Base-by-base conservation (phyloP, 92 coral and sea anemone species). In the Blastomussa wellsi region DNA sequence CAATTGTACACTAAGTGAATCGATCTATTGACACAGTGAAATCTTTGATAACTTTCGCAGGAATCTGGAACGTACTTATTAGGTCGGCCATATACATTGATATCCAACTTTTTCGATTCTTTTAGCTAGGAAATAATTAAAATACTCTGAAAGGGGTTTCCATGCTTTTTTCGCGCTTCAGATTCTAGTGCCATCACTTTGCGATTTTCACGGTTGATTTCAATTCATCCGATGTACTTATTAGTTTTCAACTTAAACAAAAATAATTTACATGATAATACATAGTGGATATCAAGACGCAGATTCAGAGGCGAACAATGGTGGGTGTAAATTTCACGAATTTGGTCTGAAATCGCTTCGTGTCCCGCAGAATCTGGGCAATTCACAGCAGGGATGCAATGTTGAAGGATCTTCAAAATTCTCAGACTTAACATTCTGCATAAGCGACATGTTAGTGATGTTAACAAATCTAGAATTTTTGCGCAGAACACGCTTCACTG, bases 201-300 rank as follows among this genome's bases (percentile, higher is more conserved):
- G 66, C 32, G 7, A 8, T 14, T 22, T 44, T 36, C 55, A 64
- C 19, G 51, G 84, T 20, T 80, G 84, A 42, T 47, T 80, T 44
- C n/a, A n/a, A n/a, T n/a, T n/a, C 62, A 65, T 19, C 24, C 28
- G n/a, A 60, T 24, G 33, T 19, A 65, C 24, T 4, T 26, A 80
- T 66, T 2, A 42, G 37, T 29, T 16, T 29, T 31, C 3, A 53
- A 5, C 44, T n/a, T 42, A 80, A 80, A 44, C 84, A 80, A 68
- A 80, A 68, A 42, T 31, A 39, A 80, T 80, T 67, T 47, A 35
- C 84, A 80, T 80, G 29, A 80, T 22, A 80, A 80, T 67, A 26
- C 68, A 62, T 11, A 62, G 68, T 62, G n/a, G 68, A 26, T 9
- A 33, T 37, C 44, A 6, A 79, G 72, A 55, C 20, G 47, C 44